These are phyloP conservation scores for Euwallacea similis DNA, from an alignment of 1,140 invertebrate genomes.

Conservation along the genomic window DNA sequence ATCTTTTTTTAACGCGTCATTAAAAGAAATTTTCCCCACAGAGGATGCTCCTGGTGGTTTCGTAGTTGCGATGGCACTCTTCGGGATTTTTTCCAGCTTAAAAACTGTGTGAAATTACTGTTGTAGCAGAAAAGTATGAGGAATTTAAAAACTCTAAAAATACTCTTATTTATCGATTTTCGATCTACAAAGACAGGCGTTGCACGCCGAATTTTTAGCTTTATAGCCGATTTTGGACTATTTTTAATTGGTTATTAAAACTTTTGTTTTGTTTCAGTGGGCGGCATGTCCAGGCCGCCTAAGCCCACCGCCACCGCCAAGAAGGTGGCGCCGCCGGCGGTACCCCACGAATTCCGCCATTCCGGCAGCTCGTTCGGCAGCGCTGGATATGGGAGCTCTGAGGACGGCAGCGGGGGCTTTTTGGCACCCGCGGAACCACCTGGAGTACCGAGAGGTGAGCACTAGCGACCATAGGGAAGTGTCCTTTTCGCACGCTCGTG, in stretches of 20 bases:
- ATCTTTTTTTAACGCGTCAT: too few species aligned
- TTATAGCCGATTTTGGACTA: not conserved
- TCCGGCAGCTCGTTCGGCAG: conserved; percentile 74
- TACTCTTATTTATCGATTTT: too few species aligned
- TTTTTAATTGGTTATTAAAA: not conserved
- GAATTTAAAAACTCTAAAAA: too few species aligned
- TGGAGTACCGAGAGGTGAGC: conserved; percentile 52
- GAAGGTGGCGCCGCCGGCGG: conserved; percentile 80
- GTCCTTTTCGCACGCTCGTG: too few species aligned
- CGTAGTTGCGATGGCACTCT: too few species aligned
- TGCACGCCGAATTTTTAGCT: too few species aligned
- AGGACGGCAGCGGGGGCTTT: conserved; percentile 49
- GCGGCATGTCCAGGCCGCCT: conserved; percentile 75
- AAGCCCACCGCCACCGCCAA: conserved; percentile 76
- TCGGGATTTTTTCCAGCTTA: too few species aligned
- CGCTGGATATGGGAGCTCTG: conserved; percentile 73
- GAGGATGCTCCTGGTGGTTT: too few species aligned
- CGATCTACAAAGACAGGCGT: too few species aligned
- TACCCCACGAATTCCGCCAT: conserved; percentile 76
- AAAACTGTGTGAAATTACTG: too few species aligned
- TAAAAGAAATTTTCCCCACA: too few species aligned
- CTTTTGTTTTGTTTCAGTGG: conserved; percentile 50
- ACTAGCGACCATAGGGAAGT: not conserved
- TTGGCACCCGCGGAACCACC: conserved; percentile 49
- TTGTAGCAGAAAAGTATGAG: too few species aligned